Evolutionary conservation across 1,140 invertebrate genomes (phyloP), one percentile per base, ranked within the genome.

Genomic region (Nylanderia fulva): DNA sequence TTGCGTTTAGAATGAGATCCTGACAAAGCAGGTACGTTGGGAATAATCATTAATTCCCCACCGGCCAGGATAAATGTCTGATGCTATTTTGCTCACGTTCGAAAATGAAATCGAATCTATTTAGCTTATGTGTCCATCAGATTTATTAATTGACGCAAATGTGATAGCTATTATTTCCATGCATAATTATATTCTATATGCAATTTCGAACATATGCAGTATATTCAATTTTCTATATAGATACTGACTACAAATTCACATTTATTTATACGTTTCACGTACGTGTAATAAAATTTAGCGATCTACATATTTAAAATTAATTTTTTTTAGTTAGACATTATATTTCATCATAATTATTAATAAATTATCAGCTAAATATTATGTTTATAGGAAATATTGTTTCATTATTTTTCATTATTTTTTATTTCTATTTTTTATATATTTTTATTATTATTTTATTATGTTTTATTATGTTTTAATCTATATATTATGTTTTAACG

Each of bases 91-190:
- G 36, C 42, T 58, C 18, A 4, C 21, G 36, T 24, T 39, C 8
- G 48, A 3, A 24, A 4, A 29, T 2, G 33, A 2, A 21, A 33
- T 15, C 64, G n/a, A 80, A 80, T 71, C 52, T 39, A 71, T 58
- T 71, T 80, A 58, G 36, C 36, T 71, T 18, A 71, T 18, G 33
- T 45, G 18, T 56, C 63, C 33, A 9, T 56, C 36, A 56, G 48
- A 71, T 58, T 80, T 52, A 58, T 80, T 56, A 69, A 80, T 42
- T 58, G 24, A 72, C 54, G 8, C 60, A 66, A 66, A 77, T 42
- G n/a, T 13, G 21, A 79, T 54, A 36, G 2, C 42, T 66, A 54
- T 68, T 77, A 66, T 42, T 33, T 66, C 13, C 60, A 18, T 60
- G 18, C 13, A 0, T 64, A 77, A 77, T 77, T 52, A 77, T 52